A percentile compares a stretch with the other conserved stretches of the same genome.
These are phyloP conservation scores for Neogale vison DNA, from an alignment of 2,113 vertebrate genomes.

Conservation along the genomic window DNA sequence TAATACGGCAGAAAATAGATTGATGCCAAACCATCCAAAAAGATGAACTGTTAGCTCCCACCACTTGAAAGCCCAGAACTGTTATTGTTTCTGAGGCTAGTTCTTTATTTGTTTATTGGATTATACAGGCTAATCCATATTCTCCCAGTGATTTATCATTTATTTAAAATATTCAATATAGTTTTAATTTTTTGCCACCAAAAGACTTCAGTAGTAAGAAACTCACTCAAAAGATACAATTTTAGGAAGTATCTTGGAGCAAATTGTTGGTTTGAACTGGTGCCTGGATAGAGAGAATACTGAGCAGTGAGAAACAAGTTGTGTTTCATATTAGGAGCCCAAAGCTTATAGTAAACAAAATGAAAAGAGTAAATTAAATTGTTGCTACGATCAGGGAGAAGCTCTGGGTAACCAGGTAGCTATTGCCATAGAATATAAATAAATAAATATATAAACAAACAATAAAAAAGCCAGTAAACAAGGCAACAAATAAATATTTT, in stretches of 20 bases:
- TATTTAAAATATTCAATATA: background rate
- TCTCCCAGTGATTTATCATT: background rate
- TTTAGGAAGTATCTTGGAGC: background rate
- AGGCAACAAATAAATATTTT: background rate
- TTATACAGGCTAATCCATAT: background rate
- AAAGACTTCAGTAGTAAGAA: background rate
- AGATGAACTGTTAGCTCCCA: background rate
- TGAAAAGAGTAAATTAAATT: background rate
- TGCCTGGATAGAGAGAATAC: background rate
- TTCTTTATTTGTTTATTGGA: background rate
- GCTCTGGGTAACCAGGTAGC: background rate
- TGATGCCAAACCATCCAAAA: background rate
- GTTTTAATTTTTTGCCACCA: background rate
- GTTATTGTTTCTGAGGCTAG: background rate
- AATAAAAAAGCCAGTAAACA: background rate
- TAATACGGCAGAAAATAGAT: background rate
- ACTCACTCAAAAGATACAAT: background rate
- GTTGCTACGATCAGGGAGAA: background rate
- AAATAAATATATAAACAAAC: background rate
- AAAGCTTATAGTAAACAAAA: background rate
- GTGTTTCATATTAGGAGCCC: background rate
- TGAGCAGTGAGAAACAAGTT: background rate
- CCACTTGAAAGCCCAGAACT: background rate
- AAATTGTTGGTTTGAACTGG: background rate
- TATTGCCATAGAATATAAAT: background rate